These are phyloP conservation scores for Furcula furcula DNA, from an alignment of 2,888 invertebrate genomes.

Conservation along the genomic window DNA sequence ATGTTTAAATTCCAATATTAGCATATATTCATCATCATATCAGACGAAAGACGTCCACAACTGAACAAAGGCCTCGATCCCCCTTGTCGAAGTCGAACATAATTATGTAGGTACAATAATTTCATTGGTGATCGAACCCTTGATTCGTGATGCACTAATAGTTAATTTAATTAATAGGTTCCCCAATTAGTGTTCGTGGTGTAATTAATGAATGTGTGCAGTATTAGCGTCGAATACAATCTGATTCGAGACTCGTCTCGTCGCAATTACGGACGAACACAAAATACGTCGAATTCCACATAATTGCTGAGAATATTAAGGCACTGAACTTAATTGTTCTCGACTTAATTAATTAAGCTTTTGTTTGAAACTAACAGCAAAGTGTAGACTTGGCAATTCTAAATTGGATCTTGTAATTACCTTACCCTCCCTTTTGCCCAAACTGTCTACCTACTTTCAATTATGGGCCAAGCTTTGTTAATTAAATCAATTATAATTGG, in stretches of 20 bases:
- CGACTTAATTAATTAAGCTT: conserved; percentile 82
- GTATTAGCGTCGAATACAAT: conserved; percentile 75
- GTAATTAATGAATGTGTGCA: conserved; percentile 73
- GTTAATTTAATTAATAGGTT: conserved; percentile 72
- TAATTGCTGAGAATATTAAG: conserved; percentile 81
- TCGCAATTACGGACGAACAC: conserved; percentile 74
- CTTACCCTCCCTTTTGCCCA: conserved; percentile 76
- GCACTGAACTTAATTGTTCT: conserved; percentile 81
- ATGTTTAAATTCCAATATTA: no score
- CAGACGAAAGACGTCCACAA: no score
- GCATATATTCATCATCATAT: no score
- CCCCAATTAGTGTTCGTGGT: conserved; percentile 71
- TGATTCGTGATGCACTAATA: conserved; percentile 47
- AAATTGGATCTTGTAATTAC: conserved; percentile 82
- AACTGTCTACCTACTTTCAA: conserved; percentile 80
- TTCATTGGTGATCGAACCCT: no score
- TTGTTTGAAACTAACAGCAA: conserved; percentile 82
- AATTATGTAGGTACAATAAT: no score
- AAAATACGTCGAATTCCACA: conserved; percentile 78
- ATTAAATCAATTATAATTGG: conserved; percentile 78
- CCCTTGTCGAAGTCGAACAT: no score
- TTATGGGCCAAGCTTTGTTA: conserved; percentile 76
- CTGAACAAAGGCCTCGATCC: no score
- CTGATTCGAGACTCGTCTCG: conserved; percentile 70
- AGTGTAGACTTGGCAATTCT: conserved; percentile 82